Base-by-base conservation (phyloP, 2,888 invertebrate genomes). In the Agrotis exclamationis region DNA sequence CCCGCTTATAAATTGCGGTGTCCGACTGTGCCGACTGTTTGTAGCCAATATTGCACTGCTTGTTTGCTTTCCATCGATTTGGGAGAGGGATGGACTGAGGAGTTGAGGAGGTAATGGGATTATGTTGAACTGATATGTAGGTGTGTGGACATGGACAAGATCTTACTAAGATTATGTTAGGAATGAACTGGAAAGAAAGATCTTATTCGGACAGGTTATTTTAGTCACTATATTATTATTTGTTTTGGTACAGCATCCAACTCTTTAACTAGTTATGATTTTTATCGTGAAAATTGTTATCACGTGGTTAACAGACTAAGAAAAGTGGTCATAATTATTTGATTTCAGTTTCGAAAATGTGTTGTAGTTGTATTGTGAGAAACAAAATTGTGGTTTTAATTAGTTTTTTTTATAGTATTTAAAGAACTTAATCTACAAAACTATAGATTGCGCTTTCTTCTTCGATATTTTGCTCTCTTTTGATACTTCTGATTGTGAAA, bases 1-100 rank as follows among this genome's bases (percentile, higher is more conserved):
- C 88, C 87, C 90, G 89, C 91, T 92, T 94, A 94, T 95, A 95
- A 95, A 95, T 95, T 95, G 95, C 93, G 95, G 94, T 95, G 95
- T 94, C 94, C 95, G 90, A 92, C 92, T 91, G 89, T 87, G 84
- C 86, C 83, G 82, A 84, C 89, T 88, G 91, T 91, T 90, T 91
- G 89, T 89, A 88, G 86, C 82, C 87, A 90, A 92, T 92, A 91
- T 91, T 91, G 89, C 86, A 87, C 80, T 86, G 85, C 74, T 85
- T 85, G 80, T 85, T 85, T 86, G 76, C 60, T 79, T 69, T 50
- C 54, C 65, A 86, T 85, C 74, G 85, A 86, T 82, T 83, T 75
- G 57, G 48, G 48, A 57, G 54, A 59, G 16, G 44, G 44, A 72
- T 64, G 57, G 60, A 74, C 64, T 14, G 56, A 50, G 44, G 18